Conservation (phyloP, 2,113 vertebrate species). For the Astur gentilis region DNA sequence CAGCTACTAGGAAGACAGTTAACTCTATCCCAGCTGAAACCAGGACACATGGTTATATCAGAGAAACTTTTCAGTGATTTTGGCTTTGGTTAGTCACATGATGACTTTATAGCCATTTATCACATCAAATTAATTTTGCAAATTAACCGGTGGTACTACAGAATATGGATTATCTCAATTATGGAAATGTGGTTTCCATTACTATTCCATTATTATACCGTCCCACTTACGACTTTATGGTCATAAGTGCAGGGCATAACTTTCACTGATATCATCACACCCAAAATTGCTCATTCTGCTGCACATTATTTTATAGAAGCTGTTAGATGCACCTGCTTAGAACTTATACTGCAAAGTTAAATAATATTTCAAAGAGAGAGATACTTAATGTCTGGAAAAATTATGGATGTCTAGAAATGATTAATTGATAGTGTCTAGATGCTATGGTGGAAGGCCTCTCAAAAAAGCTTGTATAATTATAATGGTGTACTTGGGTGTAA, state of each 20-base stretch:
- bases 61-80: background rate
- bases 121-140: conserved; percentile 42
- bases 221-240: background rate
- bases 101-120: conserved; percentile 4
- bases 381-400: background rate
- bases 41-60: background rate
- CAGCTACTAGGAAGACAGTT: too few species aligned
- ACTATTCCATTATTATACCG: conserved; percentile 25
- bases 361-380: background rate
- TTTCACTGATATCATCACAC: conserved; percentile 29
- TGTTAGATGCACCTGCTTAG: background rate
- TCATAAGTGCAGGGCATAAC: conserved; percentile 37
- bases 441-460: background rate
- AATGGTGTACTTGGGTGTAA: background rate
- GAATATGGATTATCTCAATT: conserved; percentile 56
- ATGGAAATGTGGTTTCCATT: conserved; percentile 46
- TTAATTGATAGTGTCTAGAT: background rate
- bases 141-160: conserved; percentile 38
- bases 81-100: background rate
- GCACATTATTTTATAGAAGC: background rate
- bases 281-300: background rate
- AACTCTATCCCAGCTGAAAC: too few species aligned
- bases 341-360: background rate
- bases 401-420: background rate
- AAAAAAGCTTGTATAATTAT: background rate